Evolutionary conservation across 2,888 invertebrate genomes (phyloP), one percentile per base, ranked within the genome.

Genomic region (Chrysolina americana): DNA sequence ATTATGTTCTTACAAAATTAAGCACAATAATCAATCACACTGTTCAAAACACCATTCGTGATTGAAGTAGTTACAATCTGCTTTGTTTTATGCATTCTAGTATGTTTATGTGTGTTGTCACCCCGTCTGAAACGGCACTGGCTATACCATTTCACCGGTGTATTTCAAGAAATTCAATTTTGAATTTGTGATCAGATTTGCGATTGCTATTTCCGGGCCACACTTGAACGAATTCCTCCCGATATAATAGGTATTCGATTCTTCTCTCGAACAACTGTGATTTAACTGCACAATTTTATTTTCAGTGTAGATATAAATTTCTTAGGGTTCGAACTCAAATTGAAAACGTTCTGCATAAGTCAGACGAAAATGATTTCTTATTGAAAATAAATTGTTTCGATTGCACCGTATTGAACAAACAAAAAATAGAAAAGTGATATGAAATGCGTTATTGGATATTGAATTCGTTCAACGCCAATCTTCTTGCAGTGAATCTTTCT

Each of bases 161-260:
- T 71, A 76, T 76, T 78, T 76, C 76, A 70, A 71, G 76, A 74
- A 78, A 78, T 78, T 78, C 78, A 76, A 78, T 78, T 78, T 76
- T 74, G 76, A 78, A 78, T 78, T 76, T 73, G 78, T 73, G 74
- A 78, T 78, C 78, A 75, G 78, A 76, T 78, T 76, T 74, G 73
- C 76, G 78, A 76, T 76, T 78, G 78, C 78, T 78, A 78, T 78
- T 78, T 76, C 76, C 78, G 74, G 74, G 78, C 73, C 78, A 74
- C 76, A 76, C 76, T 74, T 70, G 65, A 76, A 48, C 76, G 78
- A 66, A 63, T 70, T 76, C 59, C 69, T 69, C 66, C 71, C 41
- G 73, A 68, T 75, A 76, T 78, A 78, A 78, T 74, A 64, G 78
- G 71, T 53, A 68, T 76, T 73, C 76, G 70, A 74, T 73, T 76